Base-by-base conservation (phyloP, 2,797 vertebrate genomes). In the Neomorphus geoffroyi region DNA sequence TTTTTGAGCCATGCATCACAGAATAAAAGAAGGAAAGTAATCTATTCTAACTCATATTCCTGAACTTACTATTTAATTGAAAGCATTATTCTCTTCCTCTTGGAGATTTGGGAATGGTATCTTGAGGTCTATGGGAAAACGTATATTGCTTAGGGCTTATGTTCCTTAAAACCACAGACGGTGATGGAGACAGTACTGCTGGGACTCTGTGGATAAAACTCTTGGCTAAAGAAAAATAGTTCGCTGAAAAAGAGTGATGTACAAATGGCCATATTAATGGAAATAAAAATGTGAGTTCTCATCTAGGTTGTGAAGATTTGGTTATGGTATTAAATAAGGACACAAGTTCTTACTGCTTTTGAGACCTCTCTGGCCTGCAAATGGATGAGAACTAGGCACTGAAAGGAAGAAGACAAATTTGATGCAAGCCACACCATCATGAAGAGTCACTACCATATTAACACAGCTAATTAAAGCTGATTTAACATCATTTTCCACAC, bases 241-340 rank as follows among this genome's bases (percentile, higher is more conserved):
- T 66, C 19, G 26, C 51, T 33, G 66, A 70, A 27, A 84, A n/a
- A 39, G 82, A 41, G 11, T 2, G 7, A 48, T 0, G 3, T 37
- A 58, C 6, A n/a, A 24, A 71, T 37, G 33, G 33, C 67, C 7
- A 0, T 8, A 22, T 26, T 74, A 57, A 57, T 18, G 13, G 53
- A 67, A 82, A 64, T 41, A 77, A 87, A 77, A 80, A 37, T 2
- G 12, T 19, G 9, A 53, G 53, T 13, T 92, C 48, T 45, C 61
- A 60, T 78, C 39, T 0, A 0, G 41, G 66, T 35, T 18, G 10
- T 2, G 9, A 66, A 86, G 32, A 9, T 33, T 65, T 8, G 2
- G 24, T 33, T 77, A 45, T 41, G 19, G 45, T 56, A 67, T 56
- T 1, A 22, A 54, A 35, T 7, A 35, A 50, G 19, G 74, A 35